Percentiles rank a stretch among this genome's conserved stretches.
Evolutionary conservation across 1,140 invertebrate species (phyloP).

Genomic region (Psilanteris sp.): DNA sequence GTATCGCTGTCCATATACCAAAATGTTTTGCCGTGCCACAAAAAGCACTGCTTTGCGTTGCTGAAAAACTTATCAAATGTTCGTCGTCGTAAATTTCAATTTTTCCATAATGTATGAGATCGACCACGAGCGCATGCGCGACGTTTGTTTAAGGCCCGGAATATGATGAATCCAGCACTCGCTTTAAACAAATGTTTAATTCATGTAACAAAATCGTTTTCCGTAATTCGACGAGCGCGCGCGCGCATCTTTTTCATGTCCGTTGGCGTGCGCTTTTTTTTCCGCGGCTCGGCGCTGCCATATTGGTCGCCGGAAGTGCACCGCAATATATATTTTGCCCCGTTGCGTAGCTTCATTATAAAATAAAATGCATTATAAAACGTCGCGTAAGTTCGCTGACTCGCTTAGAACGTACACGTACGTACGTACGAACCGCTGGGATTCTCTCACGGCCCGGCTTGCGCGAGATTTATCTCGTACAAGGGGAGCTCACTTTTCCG

Average conservation of each 20-base stretch:
- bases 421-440: conserved; percentile 52
- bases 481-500: conserved; percentile 54
- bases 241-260: conserved; percentile 40
- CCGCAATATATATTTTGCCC: conserved; percentile 60
- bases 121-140: conserved; percentile 3
- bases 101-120: conserved; percentile 60
- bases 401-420: conserved; percentile 31
- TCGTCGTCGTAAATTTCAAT: conserved; percentile 31
- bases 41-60: conserved; percentile 15
- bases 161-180: conserved; percentile 58
- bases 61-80: conserved; percentile 37
- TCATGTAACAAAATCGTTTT: conserved; percentile 63
- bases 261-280: conserved; percentile 16
- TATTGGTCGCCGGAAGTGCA: conserved; percentile 61
- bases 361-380: conserved; percentile 66
- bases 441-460: conserved; percentile 61
- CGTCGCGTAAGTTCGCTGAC: conserved; percentile 52
- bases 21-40: background rate
- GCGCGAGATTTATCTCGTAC: conserved; percentile 67
- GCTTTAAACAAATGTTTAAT: conserved; percentile 61
- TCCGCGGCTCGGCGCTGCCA: conserved; percentile 28
- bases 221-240: conserved; percentile 56
- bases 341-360: conserved; percentile 62
- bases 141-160: conserved; percentile 51
- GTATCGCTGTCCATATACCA: background rate